These are phyloP conservation scores for Ennomos quercinarius DNA, from an alignment of 2,888 invertebrate genomes.

Conservation along the genomic window DNA sequence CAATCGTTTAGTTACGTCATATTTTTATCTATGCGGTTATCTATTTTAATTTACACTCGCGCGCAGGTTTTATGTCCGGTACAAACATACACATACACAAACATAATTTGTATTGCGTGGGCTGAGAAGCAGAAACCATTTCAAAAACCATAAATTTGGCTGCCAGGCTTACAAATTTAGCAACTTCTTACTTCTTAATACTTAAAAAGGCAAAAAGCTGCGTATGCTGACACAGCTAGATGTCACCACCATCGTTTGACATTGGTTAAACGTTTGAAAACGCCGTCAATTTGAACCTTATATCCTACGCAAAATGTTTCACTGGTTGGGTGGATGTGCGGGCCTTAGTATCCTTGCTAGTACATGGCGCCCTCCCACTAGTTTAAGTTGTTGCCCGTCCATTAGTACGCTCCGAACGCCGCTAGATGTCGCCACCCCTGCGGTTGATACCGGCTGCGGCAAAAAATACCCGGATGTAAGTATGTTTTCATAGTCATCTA, in stretches of 20 bases:
- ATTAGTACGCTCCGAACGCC: constrained; percentile 75
- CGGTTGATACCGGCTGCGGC: constrained; percentile 53
- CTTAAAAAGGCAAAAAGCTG: too few relatives aligned
- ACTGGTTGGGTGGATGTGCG: constrained; percentile 68
- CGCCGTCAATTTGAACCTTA: not conserved
- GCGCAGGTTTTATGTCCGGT: constrained; percentile 2
- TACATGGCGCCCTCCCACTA: constrained; percentile 77
- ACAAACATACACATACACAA: too few relatives aligned
- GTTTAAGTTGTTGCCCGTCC: constrained; percentile 78
- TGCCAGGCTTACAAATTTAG: too few relatives aligned
- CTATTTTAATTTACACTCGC: constrained; percentile 3
- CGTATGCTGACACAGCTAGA: too few relatives aligned
- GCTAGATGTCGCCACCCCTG: constrained; percentile 57
- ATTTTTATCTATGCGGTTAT: constrained; percentile 12
- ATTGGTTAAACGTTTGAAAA: not conserved
- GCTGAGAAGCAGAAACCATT: too few relatives aligned
- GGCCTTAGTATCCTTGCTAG: constrained; percentile 73
- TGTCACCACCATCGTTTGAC: not conserved
- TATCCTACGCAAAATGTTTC: constrained; percentile 24
- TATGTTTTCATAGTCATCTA: not conserved
- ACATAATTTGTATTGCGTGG: too few relatives aligned
- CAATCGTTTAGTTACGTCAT: constrained; percentile 4
- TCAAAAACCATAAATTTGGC: too few relatives aligned
- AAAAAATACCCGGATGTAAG: not conserved
- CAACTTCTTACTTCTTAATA: too few relatives aligned